Evolutionary conservation across 2,888 invertebrate species (phyloP), one percentile per base, ranked within the genome.

Genomic region (Acleris emargana): DNA sequence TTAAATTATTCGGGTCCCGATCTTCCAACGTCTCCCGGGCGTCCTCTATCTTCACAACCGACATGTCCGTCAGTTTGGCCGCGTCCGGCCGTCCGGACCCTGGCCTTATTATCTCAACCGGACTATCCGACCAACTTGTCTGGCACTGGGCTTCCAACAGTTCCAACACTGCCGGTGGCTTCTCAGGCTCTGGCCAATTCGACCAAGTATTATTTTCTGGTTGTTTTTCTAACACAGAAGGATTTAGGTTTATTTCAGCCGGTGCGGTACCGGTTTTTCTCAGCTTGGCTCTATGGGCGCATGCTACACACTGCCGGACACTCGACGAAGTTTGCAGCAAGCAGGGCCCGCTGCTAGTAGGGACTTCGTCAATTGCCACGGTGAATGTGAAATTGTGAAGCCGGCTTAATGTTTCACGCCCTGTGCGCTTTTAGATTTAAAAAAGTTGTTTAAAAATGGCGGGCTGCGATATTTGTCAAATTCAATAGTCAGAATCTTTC

Each of bases 1-100:
- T 96, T 68, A 96, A 81, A 68, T 91, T 93, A 74, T 95, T 95
- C 0, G 96, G 96, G 77, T 96, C 96, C 69, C 96, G 84, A 74
- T 95, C 95, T 74, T 95, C 95, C 67, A 96, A 84, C 58, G 94
- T 93, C 51, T 91, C 89, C 6, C 82, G 82, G 49, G 88, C 84
- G 2, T 75, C 83, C 59, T 89, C 92, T 57, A 91, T 86, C 70
- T 93, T 93, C 4, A 78, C 64, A 2, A 71, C 71, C 69, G 70
- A 68, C 60, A 66, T 67, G n/a, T 47, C 59, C 49, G 54, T 42
- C 54, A 54, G 54, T 16, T 20, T 22, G 57, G 6, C 22, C 43
- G 22, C 11, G 53, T 38, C 38, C 47, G 28, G 32, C 49, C 20
- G 47, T 20, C 28, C 54, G n/a, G 54, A 47, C 1, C 50, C 58